Conservation (phyloP, 1,140 invertebrate species). For the Ceratina japonica region DNA sequence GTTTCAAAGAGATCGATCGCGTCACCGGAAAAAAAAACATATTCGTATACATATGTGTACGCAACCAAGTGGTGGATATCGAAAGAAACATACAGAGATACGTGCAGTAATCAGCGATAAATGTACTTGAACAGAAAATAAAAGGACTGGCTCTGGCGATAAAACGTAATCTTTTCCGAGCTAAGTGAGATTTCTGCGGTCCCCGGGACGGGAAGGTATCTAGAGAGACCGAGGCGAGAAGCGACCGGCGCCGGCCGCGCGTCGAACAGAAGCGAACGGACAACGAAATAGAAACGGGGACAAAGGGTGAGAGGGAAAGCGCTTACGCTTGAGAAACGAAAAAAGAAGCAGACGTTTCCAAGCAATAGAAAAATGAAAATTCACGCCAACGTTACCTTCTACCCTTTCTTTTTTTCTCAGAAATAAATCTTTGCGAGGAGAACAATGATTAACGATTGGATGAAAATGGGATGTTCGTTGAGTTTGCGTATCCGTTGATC, state of each 20-base stretch:
- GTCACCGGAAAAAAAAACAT: not conserved
- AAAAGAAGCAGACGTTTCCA: slow-evolving; percentile 28
- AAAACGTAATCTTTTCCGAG: slow-evolving; percentile 17
- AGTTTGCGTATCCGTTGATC: slow-evolving; percentile 26
- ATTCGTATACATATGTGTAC: not conserved
- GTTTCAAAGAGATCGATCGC: no score
- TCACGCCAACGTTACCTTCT: slow-evolving; percentile 35
- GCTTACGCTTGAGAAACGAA: not conserved
- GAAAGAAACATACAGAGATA: not conserved
- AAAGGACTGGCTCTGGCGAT: not conserved
- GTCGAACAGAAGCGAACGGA: slow-evolving; percentile 5
- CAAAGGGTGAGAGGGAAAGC: not conserved
- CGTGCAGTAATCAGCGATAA: slow-evolving; percentile 2
- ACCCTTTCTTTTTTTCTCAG: slow-evolving; percentile 25
- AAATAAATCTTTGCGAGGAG: slow-evolving; percentile 45
- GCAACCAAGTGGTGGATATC: not conserved
- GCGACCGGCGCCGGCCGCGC: not conserved
- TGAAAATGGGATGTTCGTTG: slow-evolving; percentile 35
- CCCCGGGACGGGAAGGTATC: not conserved
- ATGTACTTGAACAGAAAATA: not conserved
- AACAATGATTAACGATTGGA: slow-evolving; percentile 39
- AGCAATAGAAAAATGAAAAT: slow-evolving; percentile 38
- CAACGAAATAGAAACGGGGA: not conserved
- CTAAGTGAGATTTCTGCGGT: slow-evolving; percentile 8
- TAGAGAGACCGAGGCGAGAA: slow-evolving; percentile 27